Percentiles rank a stretch among this genome's conserved stretches.
Conservation (phyloP, 2,797 vertebrate genomes). For the Anniella stebbinsi region DNA sequence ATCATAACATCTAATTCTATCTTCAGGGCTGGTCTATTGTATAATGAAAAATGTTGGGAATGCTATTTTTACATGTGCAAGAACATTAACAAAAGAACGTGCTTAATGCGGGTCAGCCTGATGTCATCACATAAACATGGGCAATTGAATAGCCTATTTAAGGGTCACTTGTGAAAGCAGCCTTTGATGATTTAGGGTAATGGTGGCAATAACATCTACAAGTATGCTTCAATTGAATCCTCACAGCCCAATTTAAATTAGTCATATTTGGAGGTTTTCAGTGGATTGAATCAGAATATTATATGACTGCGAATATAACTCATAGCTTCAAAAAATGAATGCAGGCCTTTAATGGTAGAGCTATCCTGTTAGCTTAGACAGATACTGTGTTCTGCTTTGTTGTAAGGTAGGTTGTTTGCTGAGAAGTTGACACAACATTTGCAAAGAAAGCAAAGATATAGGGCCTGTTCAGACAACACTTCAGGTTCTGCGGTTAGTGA, state of each 20-base stretch:
- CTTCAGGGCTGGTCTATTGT: neutral
- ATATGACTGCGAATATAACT: neutral
- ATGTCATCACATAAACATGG: neutral
- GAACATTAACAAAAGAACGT: neutral
- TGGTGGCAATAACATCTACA: neutral
- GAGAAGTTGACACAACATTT: neutral
- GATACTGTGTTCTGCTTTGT: neutral
- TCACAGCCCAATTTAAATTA: neutral
- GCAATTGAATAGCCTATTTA: neutral
- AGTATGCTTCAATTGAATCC: neutral
- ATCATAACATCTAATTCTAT: too few relatives aligned
- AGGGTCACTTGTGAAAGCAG: neutral
- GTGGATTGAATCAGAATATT: neutral
- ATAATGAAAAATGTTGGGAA: neutral
- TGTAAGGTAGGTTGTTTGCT: neutral
- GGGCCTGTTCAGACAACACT: too few relatives aligned
- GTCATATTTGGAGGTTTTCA: neutral
- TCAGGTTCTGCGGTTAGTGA: too few relatives aligned
- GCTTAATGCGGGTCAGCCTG: neutral
- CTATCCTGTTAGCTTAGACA: neutral
- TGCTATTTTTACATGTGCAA: neutral
- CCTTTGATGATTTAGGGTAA: neutral
- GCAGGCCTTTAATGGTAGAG: neutral
- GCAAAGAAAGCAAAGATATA: neutral
- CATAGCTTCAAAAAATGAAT: neutral